Evolutionary conservation across 64 coral and sea anemone genomes (phyloP).

Genomic region (Cladopsammia gracilis): DNA sequence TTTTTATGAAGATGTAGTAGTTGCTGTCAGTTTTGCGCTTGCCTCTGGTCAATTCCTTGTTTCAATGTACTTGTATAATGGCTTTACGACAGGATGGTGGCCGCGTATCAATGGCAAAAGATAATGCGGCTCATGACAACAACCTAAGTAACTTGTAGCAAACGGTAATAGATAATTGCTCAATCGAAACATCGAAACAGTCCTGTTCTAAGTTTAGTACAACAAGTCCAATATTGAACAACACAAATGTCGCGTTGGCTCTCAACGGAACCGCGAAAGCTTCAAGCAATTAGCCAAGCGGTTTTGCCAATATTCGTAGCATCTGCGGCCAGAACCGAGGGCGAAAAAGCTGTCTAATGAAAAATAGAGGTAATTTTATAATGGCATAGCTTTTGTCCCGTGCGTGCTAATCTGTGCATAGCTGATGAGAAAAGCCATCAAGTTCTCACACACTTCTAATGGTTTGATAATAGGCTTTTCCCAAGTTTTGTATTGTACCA

Average conservation of each 20-base stretch:
- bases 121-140: constrained; percentile 48
- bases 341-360: constrained; percentile 62
- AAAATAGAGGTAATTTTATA: constrained; percentile 86
- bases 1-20: constrained; percentile 83
- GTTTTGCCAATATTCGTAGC: constrained; percentile 70
- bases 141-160: constrained; percentile 70
- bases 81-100: constrained; percentile 75
- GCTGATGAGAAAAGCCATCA: constrained; percentile 95
- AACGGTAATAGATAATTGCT: constrained; percentile 59
- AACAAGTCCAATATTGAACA: constrained; percentile 4
- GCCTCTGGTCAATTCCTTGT: constrained; percentile 68
- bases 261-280: constrained; percentile 65
- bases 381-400: constrained; percentile 85
- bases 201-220: constrained; percentile 30
- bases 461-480: constrained; percentile 97
- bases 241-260: background rate
- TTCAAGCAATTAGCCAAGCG: constrained; percentile 59
- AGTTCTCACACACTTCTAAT: constrained; percentile 92
- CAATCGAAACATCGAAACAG: constrained; percentile 52
- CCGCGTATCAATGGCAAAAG: constrained; percentile 78
- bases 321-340: constrained; percentile 67
- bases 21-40: constrained; percentile 68
- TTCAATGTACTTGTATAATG: constrained; percentile 61
- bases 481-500: constrained; percentile 67
- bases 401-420: constrained; percentile 97